Base-by-base conservation (phyloP, 2,113 vertebrate genomes). In the Mastomys coucha region DNA sequence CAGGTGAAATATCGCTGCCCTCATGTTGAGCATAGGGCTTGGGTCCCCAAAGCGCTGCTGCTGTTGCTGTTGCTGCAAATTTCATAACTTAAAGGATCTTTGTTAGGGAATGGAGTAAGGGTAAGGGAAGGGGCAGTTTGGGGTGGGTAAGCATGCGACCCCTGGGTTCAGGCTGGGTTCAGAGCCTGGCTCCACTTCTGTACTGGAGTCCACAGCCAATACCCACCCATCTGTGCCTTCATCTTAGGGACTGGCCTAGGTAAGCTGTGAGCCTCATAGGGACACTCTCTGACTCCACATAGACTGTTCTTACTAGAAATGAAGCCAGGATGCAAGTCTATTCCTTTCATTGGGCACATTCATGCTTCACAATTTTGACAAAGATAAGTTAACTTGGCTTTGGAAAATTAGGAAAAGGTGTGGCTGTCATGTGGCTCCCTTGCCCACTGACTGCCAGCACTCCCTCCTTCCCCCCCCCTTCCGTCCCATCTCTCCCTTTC, bases 1-100 rank as follows among this genome's bases (percentile, higher is more conserved):
- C 7, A 65, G 0, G 0, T 0, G 65, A 76, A 75, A 8, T 20
- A 11, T 20, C 6, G 0, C 33, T 7, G 7, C 0, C 33, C 78
- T 53, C 0, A 26, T 3, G 7, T 13, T 0, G 28, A 33, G 2
- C 17, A 7, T 24, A 26, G 60, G 6, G 0, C 5, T 0, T 1
- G 6, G 0, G 31, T 36, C 28, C 13, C 36, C 7, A 0, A 33
- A 69, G 17, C 19, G 2, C 81, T 0, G 3, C 11, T 26, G 65
- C 22, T 42, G 56, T 16, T 58, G 56, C 56, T 17, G 60, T 19
- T 42, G 31, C 26, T 86, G 60, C 69, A 33, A 69, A 63, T 16
- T 13, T 67, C 16, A 6, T 3, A 42, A 3, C 1, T 3, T 31
- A 17, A 6, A 24, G 49, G 13, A 16, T 42, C 16, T 77, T 69